Base-by-base conservation (phyloP, 2,888 invertebrate genomes). In the Neoaliturus tenellus region DNA sequence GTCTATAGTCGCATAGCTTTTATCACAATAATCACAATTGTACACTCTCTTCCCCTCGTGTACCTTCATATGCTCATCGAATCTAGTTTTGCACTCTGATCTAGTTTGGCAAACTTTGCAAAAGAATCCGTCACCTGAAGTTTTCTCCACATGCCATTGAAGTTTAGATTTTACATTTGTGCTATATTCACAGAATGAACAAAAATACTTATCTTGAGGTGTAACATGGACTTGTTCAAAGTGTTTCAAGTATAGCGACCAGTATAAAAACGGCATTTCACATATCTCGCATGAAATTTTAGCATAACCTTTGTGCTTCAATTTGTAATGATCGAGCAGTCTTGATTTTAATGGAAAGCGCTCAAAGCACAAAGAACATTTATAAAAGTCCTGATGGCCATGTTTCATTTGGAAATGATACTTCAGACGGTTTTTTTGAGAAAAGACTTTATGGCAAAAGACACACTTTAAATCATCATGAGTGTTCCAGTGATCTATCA, bases 301-400 rank as follows among this genome's bases (percentile, higher is more conserved):
- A 20, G 51, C 31, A 20, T 55, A 28, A 20, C 78, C 78, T 10
- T 55, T 78, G 35, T 78, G 78, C 20, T 55, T 78, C 6, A 78
- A 28, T 35, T 78, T 51, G 12, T 55, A 8, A n/a, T 78, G 78
- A 3, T 78, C 78, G 20, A 78, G 31, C 31, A 78, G 55, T 33
- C 25, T 28, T 3, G 48, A 28, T 55, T 55, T 78, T 6, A 20
- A 28, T 31, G 48, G 28, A 78, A 78, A 78, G 1, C 55, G 44
- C 31, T 78, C 55, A 23, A 55, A 78, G 55, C 78, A 78, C 35
- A 78, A 25, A n/a, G 78, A 20, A 23, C 78, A 78, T 35, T 78
- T 51, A 35, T 78, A 78, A n/a, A 78, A 78, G 35, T 78, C 78
- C 25, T 78, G 78, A 17, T 78, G 78, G 78, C 78, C 78, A 23